Percentiles rank a stretch among this genome's conserved stretches.
These are phyloP conservation scores for Prolemur simus DNA, from an alignment of 2,113 vertebrate species.

Conservation along the genomic window DNA sequence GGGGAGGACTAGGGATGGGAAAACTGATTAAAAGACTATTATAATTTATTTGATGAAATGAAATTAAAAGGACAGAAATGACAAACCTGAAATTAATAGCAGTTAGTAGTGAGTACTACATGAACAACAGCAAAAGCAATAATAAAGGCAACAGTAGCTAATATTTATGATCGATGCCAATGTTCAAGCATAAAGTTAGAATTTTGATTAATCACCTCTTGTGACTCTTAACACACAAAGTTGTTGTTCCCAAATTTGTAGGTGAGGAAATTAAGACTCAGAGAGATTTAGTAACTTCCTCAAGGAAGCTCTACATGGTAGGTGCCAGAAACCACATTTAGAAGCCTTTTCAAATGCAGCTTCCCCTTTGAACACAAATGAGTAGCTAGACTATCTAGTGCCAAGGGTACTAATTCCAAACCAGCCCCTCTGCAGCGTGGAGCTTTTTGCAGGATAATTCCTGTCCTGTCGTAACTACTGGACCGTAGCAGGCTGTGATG, in stretches of 20 bases:
- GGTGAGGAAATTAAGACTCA: background rate
- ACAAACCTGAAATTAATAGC: background rate
- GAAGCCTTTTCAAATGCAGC: background rate
- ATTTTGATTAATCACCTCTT: background rate
- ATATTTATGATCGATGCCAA: background rate
- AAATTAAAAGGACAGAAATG: background rate
- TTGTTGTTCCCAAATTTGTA: background rate
- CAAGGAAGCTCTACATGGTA: background rate
- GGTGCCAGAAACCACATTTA: background rate
- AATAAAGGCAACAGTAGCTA: background rate
- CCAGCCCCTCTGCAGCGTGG: background rate
- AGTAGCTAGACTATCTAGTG: background rate
- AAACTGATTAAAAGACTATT: background rate
- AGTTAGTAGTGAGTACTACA: background rate
- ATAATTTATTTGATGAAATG: background rate
- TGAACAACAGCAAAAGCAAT: background rate
- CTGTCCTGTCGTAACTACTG: background rate
- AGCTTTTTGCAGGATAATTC: background rate
- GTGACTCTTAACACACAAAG: background rate
- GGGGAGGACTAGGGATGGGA: background rate
- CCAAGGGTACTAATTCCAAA: background rate
- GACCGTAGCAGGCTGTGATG: background rate
- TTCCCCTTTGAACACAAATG: background rate
- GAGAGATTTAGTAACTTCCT: background rate
- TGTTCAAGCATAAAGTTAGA: background rate